Conservation (phyloP, 2,888 invertebrate species). For the Cataglyphis altisquamis region DNA sequence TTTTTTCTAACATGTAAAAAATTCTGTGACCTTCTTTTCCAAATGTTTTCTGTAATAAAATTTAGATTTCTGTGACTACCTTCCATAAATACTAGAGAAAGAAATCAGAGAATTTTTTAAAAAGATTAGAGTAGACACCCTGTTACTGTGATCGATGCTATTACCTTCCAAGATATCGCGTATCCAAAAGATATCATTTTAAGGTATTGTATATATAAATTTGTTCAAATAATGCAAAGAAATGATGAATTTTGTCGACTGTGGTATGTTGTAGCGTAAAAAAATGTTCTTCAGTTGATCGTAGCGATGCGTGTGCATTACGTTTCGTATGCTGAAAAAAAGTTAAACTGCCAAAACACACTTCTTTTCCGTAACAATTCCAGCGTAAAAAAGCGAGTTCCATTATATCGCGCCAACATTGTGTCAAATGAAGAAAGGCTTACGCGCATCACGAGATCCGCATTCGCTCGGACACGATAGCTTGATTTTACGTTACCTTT, state of each 20-base stretch:
- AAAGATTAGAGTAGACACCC: too few relatives aligned
- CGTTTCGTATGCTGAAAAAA: conserved; percentile 8
- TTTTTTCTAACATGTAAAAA: background rate
- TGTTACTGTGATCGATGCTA: background rate
- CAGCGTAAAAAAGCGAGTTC: background rate
- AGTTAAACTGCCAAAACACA: conserved; percentile 75
- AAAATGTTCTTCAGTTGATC: background rate
- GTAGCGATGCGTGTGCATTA: background rate
- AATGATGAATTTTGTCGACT: background rate
- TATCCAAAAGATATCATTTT: background rate
- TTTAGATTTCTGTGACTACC: too few relatives aligned
- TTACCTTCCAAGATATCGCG: background rate
- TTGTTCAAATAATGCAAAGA: background rate
- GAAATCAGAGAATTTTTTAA: too few relatives aligned
- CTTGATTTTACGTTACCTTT: conserved; percentile 26
- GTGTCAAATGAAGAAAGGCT: conserved; percentile 62
- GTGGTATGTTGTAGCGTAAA: background rate
- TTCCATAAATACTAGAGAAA: too few relatives aligned
- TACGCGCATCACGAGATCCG: conserved; percentile 7
- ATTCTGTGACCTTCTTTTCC: too few relatives aligned
- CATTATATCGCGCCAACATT: conserved; percentile 27
- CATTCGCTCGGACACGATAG: conserved; percentile 10
- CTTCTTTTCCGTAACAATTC: conserved; percentile 9
- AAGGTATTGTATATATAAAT: background rate
- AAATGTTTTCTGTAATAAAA: too few relatives aligned